Evolutionary conservation across 1,140 invertebrate genomes (phyloP).

Genomic region (Leptopilina boulardi): DNA sequence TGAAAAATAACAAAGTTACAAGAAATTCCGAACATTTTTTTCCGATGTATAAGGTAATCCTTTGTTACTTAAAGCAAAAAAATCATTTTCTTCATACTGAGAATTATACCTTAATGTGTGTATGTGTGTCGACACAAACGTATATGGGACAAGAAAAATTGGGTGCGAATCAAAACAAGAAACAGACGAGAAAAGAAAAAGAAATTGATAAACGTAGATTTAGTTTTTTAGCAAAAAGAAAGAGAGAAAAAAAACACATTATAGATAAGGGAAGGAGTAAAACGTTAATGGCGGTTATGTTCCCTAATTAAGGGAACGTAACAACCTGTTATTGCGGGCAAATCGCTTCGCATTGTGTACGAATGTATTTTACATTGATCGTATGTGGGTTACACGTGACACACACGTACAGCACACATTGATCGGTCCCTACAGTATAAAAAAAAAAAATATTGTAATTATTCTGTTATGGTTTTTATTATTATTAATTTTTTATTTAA

Average conservation of each 20-base stretch:
- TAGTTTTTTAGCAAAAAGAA: conserved; percentile 11
- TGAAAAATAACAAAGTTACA: too few species aligned
- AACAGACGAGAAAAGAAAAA: neutral
- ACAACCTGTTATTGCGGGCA: conserved; percentile 21
- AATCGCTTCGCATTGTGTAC: conserved; percentile 31
- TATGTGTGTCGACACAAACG: neutral
- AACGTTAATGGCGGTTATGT: conserved; percentile 30
- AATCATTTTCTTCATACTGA: neutral
- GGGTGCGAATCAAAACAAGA: conserved; percentile 31
- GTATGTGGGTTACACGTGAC: conserved; percentile 25
- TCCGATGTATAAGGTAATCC: too few species aligned
- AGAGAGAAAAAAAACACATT: neutral
- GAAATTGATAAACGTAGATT: conserved; percentile 31
- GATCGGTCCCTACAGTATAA: neutral
- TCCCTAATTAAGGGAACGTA: conserved; percentile 24
- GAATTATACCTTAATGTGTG: neutral
- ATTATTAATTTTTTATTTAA: neutral
- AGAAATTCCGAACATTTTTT: too few species aligned
- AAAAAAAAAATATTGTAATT: neutral
- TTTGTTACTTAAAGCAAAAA: too few species aligned
- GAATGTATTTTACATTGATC: conserved; percentile 34
- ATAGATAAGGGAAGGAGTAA: conserved; percentile 1
- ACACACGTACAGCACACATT: conserved; percentile 31
- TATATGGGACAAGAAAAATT: neutral
- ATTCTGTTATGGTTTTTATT: neutral